phyloP scores from a whole-genome alignment of 2,113 vertebrate genomes.

The Nannospalax galili region DNA sequence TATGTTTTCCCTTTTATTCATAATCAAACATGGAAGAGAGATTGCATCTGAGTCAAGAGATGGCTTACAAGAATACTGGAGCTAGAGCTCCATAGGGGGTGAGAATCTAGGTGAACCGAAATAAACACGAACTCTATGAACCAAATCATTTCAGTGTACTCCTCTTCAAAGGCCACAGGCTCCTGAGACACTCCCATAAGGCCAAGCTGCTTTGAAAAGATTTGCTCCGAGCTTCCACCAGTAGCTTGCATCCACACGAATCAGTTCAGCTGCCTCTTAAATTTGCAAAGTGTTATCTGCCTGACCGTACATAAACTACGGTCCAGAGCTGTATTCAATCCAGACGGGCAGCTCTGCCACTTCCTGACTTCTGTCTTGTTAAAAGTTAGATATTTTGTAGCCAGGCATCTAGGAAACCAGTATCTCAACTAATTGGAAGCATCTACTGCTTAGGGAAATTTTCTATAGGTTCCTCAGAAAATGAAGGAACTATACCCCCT shows the following conservation, averaged over 20 bases:
- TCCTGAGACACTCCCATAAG: conserved; percentile 11
- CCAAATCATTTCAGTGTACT: neutral
- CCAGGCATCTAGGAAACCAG: neutral
- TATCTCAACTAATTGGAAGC: neutral
- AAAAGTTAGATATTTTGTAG: neutral
- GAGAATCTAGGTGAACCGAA: conserved; percentile 50
- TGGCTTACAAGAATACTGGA: conserved; percentile 23
- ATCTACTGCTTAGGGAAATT: neutral
- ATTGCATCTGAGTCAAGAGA: neutral
- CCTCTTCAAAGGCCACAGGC: conserved; percentile 45
- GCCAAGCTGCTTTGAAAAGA: neutral
- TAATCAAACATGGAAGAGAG: neutral
- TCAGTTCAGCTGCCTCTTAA: conserved; percentile 31
- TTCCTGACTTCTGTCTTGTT: neutral
- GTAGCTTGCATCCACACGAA: neutral
- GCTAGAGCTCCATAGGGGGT: neutral
- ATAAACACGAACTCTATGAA: conserved; percentile 53
- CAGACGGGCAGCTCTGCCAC: neutral
- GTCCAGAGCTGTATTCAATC: neutral
- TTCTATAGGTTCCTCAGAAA: neutral
- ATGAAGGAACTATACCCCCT: neutral
- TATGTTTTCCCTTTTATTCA: conserved; percentile 38
- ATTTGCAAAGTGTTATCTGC: conserved; percentile 41
- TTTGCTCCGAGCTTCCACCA: neutral
- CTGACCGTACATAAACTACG: neutral